These are phyloP conservation scores for Coracias cyanogaster DNA, from an alignment of 2,797 vertebrate species.

Conservation along the genomic window DNA sequence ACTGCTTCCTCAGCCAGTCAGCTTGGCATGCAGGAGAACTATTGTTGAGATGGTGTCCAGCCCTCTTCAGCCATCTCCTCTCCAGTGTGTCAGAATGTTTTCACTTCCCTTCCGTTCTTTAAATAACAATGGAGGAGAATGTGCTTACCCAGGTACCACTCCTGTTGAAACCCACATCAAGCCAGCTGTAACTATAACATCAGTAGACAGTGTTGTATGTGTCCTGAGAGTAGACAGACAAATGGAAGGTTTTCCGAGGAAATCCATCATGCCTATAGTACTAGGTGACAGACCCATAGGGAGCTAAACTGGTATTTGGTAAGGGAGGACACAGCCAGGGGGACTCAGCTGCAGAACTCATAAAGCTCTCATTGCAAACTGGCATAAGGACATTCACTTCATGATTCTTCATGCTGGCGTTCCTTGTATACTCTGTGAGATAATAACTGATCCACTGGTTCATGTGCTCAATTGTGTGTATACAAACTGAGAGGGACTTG, in stretches of 20 bases:
- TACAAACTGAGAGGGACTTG: neutral
- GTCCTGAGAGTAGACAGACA: neutral
- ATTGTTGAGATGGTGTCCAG: neutral
- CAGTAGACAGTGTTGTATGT: neutral
- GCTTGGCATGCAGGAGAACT: neutral
- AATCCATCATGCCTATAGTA: neutral
- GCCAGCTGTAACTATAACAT: neutral
- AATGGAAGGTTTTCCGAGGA: neutral
- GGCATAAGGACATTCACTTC: neutral
- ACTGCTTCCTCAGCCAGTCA: neutral
- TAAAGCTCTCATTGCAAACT: neutral
- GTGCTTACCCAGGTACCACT: neutral
- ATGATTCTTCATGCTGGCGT: neutral
- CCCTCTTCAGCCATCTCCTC: neutral
- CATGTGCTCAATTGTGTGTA: neutral
- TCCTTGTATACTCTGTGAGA: neutral
- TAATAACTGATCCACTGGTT: neutral
- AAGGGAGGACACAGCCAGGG: neutral
- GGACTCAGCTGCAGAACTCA: neutral
- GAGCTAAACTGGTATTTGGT: neutral
- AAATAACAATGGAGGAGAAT: neutral
- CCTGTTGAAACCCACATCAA: neutral
- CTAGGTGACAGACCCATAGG: neutral
- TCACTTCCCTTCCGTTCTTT: neutral
- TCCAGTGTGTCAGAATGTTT: neutral